Conservation (phyloP, 1,140 invertebrate genomes). For the Sycophila sp. region DNA sequence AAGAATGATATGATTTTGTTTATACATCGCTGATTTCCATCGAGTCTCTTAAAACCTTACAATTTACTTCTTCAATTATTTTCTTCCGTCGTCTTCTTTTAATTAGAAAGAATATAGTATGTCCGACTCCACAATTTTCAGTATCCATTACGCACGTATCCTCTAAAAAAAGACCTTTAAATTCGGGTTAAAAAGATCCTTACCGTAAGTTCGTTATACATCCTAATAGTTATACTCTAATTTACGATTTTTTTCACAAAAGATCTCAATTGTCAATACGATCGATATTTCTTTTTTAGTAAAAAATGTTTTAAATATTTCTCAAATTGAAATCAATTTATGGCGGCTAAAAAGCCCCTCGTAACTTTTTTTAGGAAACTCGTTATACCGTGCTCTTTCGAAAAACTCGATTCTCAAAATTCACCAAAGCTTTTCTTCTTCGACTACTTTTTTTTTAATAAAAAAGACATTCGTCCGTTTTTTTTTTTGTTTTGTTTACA, state of each 20-base stretch:
- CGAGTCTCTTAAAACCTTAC: constrained; percentile 36
- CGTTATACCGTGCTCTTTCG: constrained; percentile 61
- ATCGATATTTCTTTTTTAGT: constrained; percentile 50
- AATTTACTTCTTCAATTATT: neutral
- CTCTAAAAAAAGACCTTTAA: neutral
- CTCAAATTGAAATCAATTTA: constrained; percentile 31
- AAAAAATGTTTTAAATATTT: constrained; percentile 63
- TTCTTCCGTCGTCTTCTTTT: neutral
- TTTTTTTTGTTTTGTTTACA: constrained; percentile 31
- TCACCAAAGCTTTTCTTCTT: constrained; percentile 6
- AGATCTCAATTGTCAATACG: neutral
- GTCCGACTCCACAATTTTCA: neutral
- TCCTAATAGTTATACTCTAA: constrained; percentile 2
- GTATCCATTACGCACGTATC: neutral
- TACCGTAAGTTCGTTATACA: neutral
- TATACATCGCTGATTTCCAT: constrained; percentile 57
- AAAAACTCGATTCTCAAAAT: constrained; percentile 34
- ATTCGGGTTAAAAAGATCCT: constrained; percentile 21
- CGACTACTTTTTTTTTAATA: constrained; percentile 19
- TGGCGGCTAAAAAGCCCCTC: neutral
- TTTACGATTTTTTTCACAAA: neutral
- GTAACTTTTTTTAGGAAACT: constrained; percentile 56
- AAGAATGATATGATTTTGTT: constrained; percentile 67
- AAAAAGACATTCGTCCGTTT: constrained; percentile 46
- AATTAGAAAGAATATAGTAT: constrained; percentile 21